Conservation (phyloP, 2,113 vertebrate species). For the Antechinus stuartii region DNA sequence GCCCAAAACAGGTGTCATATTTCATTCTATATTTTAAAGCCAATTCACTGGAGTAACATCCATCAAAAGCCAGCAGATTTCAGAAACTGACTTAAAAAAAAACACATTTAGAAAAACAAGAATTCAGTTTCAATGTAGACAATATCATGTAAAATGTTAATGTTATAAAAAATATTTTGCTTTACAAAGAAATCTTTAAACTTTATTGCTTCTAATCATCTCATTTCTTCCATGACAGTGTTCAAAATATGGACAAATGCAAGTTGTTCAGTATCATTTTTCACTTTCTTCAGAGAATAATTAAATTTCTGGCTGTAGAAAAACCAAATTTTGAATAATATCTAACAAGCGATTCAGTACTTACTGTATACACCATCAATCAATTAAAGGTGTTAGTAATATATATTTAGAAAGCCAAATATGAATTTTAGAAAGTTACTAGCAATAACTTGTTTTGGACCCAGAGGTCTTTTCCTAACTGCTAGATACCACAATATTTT, state of each 20-base stretch:
- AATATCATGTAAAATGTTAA: neutral
- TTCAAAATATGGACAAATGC: neutral
- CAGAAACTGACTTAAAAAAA: neutral
- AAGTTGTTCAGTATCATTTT: neutral
- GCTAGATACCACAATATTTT: neutral
- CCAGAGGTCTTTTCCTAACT: neutral
- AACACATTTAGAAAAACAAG: constrained; percentile 12
- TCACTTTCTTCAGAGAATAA: neutral
- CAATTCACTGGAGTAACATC: neutral
- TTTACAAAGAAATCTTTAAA: neutral
- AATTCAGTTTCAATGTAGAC: constrained; percentile 19
- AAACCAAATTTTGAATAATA: neutral
- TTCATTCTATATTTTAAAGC: neutral
- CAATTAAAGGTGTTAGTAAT: neutral
- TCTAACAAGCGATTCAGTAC: neutral
- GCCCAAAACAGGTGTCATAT: neutral
- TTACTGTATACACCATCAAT: neutral
- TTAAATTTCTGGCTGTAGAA: neutral
- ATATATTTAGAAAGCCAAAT: neutral
- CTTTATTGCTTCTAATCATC: neutral
- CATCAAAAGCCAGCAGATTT: constrained; percentile 32
- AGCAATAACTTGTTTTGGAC: constrained; percentile 32
- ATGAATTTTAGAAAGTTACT: neutral
- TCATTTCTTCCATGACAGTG: neutral
- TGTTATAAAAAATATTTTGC: neutral